These are phyloP conservation scores for Limenitis camilla DNA, from an alignment of 2,888 invertebrate species.

Conservation along the genomic window DNA sequence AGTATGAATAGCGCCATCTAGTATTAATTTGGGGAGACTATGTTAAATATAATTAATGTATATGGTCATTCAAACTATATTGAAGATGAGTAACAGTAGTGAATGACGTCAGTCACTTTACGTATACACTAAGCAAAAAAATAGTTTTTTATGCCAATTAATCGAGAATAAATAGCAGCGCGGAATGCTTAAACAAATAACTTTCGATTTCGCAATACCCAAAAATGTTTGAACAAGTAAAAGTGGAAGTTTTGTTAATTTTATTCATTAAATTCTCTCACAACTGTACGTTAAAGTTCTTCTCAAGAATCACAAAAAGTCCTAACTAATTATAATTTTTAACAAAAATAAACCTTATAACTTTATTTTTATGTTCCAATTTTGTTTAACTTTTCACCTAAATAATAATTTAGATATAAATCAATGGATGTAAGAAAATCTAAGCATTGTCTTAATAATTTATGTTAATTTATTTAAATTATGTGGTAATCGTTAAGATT, in stretches of 20 bases:
- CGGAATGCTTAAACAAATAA: neutral
- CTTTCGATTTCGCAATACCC: neutral
- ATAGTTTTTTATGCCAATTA: neutral
- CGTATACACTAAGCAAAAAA: neutral
- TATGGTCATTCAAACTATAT: no score
- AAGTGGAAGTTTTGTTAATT: conserved; percentile 6
- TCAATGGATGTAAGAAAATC: neutral
- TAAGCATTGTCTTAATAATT: neutral
- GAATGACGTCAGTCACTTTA: no score
- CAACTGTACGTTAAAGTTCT: neutral
- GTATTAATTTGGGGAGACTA: no score
- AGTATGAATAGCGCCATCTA: no score
- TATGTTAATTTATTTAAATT: neutral
- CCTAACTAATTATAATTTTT: neutral
- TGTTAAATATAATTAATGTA: no score
- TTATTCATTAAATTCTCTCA: conserved; percentile 8
- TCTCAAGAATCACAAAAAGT: neutral
- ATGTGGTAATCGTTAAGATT: neutral
- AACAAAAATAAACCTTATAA: no score
- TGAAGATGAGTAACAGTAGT: no score
- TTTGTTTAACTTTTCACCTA: no score
- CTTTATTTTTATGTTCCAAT: no score
- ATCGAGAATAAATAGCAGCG: neutral
- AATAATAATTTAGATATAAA: no score
- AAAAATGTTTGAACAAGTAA: neutral